Base-by-base conservation (phyloP, 37 sponge, comb jelly and placozoan species). In the Bolinopsis microptera region DNA sequence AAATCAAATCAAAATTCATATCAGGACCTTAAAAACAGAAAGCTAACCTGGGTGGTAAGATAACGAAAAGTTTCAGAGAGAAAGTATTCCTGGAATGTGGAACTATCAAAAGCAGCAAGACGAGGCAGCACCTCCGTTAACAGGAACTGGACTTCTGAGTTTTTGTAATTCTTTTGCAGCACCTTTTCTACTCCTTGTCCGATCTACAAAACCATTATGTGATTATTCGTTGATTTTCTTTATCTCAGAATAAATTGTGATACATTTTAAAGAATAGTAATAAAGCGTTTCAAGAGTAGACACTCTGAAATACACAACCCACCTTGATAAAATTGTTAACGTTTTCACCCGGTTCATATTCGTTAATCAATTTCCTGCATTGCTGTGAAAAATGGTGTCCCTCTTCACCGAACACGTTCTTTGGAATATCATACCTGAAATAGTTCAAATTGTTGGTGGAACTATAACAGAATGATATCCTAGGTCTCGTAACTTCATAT, bases 31-130 rank as follows among this genome's bases (percentile, higher is more conserved):
- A n/a, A n/a, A n/a, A n/a, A n/a, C n/a, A n/a, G n/a, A n/a, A n/a
- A n/a, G 61, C 61, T 13, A 13, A 86, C 90, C 90, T 86, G 90
- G 3, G 41, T n/a, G 9, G 90, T 86, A n/a, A 86, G 90, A 69
- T 95, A 95, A 22, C 38, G 75, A 24, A 97, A 86, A 24, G 90
- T 86, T 28, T 86, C 90, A 1, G 90, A 41, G 27, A 86, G 90
- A 48, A 86, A 86, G 36, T 77, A 77, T 5, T 93, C 93, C n/a
- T 36, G 39, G 76, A 93, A 93, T 38, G 80, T 83, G 5, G 94
- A 93, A 21, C 94, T 93, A 88, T 97, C 94, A 35, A 97, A 95
- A 35, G 96, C 95, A 34, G 97, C 96, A 2, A 97, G 92, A 0
- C 96, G 96, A 38, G 97, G 97, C 35, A 97, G 94, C 22, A 96